phyloP scores from a whole-genome alignment of 2,113 vertebrate genomes.

The Chamaetylas fuelleborni region DNA sequence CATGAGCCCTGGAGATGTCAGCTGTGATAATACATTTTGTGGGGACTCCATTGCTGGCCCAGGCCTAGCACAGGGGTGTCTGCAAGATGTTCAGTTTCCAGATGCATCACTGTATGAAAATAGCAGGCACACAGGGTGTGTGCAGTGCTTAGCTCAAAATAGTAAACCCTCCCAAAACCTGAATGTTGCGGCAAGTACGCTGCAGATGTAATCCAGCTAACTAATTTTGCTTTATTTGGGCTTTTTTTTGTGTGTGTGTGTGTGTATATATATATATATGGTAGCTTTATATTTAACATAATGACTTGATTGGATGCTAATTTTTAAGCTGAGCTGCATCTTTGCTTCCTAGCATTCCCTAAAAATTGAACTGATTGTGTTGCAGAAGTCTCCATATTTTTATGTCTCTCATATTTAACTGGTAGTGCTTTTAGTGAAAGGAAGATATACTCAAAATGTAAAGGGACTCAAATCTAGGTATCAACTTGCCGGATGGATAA shows the following conservation, averaged over 20 bases:
- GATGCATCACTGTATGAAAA: background rate
- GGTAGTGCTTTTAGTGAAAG: background rate
- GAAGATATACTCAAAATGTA: background rate
- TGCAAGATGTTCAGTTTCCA: background rate
- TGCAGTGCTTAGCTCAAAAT: background rate
- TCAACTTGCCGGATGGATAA: background rate
- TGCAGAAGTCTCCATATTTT: background rate
- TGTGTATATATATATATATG: background rate
- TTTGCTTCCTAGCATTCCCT: background rate
- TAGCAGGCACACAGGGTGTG: background rate
- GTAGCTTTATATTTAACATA: background rate
- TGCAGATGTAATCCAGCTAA: background rate
- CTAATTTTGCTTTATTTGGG: background rate
- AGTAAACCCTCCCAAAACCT: background rate
- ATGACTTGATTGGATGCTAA: background rate
- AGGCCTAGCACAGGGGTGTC: background rate
- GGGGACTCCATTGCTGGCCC: background rate
- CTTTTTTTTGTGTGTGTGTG: background rate
- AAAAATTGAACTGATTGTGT: background rate
- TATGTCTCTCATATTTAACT: background rate
- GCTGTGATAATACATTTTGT: background rate
- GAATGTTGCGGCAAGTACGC: background rate
- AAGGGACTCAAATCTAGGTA: background rate
- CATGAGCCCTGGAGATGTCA: background rate
- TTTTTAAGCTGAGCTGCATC: background rate